Conservation (phyloP, 2,888 invertebrate genomes). For the Himalopsyche japonica region DNA sequence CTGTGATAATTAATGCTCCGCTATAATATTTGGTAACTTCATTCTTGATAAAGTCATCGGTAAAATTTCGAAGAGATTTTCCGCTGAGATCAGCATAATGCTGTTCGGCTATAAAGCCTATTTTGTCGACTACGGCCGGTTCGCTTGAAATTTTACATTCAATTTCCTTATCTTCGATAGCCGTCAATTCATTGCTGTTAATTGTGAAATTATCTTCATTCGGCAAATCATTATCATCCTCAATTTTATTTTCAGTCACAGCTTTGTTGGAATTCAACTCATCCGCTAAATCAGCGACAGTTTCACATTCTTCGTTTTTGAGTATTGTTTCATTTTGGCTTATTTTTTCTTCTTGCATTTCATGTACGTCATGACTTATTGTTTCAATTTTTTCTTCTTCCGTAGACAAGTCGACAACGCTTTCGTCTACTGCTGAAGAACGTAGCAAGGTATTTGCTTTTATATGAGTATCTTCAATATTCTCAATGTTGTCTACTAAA, state of each 20-base stretch:
- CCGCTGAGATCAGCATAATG: not conserved
- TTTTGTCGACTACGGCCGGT: not conserved
- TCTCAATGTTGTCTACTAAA: not conserved
- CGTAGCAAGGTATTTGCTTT: not conserved
- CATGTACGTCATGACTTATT: not conserved
- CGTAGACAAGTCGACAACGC: not conserved
- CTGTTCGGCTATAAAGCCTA: not conserved
- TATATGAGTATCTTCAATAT: not conserved
- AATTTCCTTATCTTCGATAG: not conserved
- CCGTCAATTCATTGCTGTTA: not conserved
- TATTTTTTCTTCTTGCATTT: not conserved
- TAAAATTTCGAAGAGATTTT: not conserved
- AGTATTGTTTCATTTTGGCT: not conserved
- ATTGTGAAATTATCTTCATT: not conserved
- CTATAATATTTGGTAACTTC: not conserved
- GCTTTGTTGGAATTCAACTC: not conserved
- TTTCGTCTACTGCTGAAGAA: not conserved
- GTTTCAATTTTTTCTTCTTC: not conserved
- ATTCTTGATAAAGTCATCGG: not conserved
- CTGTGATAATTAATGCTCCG: not conserved
- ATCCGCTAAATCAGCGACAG: not conserved
- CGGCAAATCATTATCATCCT: not conserved
- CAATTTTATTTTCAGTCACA: not conserved
- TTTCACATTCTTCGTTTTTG: too few species aligned
- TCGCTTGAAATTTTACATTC: not conserved